Evolutionary conservation across 2,888 invertebrate genomes (phyloP).

Genomic region (Pyrrhia umbra): DNA sequence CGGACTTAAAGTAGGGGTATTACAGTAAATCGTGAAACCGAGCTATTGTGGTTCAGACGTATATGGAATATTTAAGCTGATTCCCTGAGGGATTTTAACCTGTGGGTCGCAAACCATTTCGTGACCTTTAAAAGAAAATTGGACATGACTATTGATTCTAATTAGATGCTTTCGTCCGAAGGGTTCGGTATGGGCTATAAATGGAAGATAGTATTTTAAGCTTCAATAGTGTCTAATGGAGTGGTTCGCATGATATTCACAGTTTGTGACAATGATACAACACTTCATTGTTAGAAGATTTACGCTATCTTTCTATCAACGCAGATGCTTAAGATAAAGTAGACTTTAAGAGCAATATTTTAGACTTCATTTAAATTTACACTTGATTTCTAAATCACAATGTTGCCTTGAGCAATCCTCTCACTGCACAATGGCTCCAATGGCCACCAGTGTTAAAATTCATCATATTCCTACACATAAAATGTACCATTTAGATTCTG

Average conservation of each 20-base stretch:
- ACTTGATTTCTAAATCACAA: conserved; percentile 3
- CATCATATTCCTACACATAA: conserved; percentile 54
- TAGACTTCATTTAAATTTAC: conserved; percentile 17
- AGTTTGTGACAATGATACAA: conserved; percentile 47
- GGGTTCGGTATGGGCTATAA: conserved; percentile 41
- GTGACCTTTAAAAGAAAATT: conserved; percentile 75
- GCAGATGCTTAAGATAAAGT: conserved; percentile 1
- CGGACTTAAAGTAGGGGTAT: conserved; percentile 78
- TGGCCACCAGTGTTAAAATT: conserved; percentile 47
- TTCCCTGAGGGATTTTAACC: conserved; percentile 72
- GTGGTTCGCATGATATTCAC: conserved; percentile 45
- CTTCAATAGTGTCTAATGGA: conserved; percentile 39
- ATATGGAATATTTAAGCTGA: conserved; percentile 77
- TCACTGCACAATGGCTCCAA: conserved; percentile 28
- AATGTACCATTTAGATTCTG: conserved; percentile 52
- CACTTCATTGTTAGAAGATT: conserved; percentile 39
- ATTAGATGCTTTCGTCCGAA: conserved; percentile 68
- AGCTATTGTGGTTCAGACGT: conserved; percentile 79
- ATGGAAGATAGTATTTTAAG: conserved; percentile 37
- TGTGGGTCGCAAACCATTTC: conserved; percentile 71
- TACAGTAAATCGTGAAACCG: conserved; percentile 78
- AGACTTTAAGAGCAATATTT: conserved; percentile 14
- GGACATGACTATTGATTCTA: conserved; percentile 75
- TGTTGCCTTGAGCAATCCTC: conserved; percentile 31
- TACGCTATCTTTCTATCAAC: conserved; percentile 24